Evolutionary conservation across 2,797 vertebrate genomes (phyloP).

Genomic region (Falco naumanni): DNA sequence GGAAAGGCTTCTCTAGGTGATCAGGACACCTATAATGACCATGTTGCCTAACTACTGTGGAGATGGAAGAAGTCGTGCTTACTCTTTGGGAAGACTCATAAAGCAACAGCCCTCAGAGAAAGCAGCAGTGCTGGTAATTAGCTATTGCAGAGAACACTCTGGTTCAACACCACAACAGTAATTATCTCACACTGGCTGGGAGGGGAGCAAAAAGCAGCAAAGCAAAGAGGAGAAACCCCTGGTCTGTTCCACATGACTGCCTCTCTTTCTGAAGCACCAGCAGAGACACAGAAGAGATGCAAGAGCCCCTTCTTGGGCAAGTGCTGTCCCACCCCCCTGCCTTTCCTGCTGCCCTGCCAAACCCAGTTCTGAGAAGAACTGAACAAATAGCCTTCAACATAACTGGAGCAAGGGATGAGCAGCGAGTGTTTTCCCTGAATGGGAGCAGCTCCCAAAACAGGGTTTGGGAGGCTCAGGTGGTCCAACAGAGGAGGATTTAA

Average conservation of each 20-base stretch:
- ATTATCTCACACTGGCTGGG: not conserved
- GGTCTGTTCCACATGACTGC: accelerated
- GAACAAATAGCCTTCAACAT: not conserved
- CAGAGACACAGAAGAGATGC: not conserved
- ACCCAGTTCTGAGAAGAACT: accelerated
- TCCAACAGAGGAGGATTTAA: not conserved
- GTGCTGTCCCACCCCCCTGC: not conserved
- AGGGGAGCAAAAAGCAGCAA: not conserved
- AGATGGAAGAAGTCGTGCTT: not conserved
- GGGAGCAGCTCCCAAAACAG: not conserved
- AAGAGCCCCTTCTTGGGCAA: not conserved
- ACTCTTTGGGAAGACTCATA: not conserved
- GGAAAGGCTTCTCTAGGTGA: not conserved
- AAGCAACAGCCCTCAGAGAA: not conserved
- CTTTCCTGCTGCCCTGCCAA: not conserved
- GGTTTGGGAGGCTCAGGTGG: not conserved
- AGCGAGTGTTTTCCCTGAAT: not conserved
- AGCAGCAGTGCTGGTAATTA: not conserved
- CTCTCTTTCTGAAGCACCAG: not conserved
- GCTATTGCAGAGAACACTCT: not conserved
- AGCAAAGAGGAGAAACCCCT: not conserved
- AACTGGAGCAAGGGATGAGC: not conserved
- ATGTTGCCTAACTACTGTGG: not conserved
- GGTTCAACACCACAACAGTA: not conserved
- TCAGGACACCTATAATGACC: not conserved